phyloP scores from a whole-genome alignment of 2,113 vertebrate genomes.

The Macrotus californicus region DNA sequence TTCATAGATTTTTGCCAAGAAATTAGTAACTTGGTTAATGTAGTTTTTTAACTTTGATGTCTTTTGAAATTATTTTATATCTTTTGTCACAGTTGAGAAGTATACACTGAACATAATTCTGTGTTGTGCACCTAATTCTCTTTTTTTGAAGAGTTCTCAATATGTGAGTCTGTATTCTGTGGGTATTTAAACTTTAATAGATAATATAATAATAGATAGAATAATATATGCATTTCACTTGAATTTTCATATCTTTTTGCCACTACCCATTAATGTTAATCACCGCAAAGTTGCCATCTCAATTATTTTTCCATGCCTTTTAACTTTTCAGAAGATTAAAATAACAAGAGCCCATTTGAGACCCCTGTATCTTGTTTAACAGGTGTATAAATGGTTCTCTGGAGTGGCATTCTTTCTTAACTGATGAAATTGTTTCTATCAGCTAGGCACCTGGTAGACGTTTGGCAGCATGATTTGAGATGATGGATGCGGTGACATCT shows the following conservation, averaged over 20 bases:
- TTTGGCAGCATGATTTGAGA: not conserved
- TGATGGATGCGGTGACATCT: not conserved
- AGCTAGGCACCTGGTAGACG: slow-evolving; percentile 20
- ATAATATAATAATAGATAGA: no score
- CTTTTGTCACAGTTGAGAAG: not conserved
- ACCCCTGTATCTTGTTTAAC: not conserved
- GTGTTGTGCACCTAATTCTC: not conserved
- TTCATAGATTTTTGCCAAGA: not conserved
- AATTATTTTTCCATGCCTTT: slow-evolving; percentile 16
- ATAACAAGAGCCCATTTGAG: slow-evolving; percentile 1
- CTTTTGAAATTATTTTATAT: not conserved
- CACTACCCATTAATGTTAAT: not conserved
- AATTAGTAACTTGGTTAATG: not conserved
- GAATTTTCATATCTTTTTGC: slow-evolving; percentile 27
- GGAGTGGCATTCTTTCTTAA: not conserved
- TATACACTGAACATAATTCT: not conserved
- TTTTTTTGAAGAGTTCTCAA: not conserved
- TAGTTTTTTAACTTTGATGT: not conserved
- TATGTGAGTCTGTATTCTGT: not conserved
- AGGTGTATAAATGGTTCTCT: slow-evolving; percentile 4
- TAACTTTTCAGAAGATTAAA: slow-evolving; percentile 44
- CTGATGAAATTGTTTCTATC: slow-evolving; percentile 3
- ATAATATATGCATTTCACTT: not conserved
- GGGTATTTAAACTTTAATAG: slow-evolving; percentile 24
- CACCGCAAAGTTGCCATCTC: not conserved